phyloP scores from a whole-genome alignment of 2,797 vertebrate genomes.

The Agapornis canus region DNA sequence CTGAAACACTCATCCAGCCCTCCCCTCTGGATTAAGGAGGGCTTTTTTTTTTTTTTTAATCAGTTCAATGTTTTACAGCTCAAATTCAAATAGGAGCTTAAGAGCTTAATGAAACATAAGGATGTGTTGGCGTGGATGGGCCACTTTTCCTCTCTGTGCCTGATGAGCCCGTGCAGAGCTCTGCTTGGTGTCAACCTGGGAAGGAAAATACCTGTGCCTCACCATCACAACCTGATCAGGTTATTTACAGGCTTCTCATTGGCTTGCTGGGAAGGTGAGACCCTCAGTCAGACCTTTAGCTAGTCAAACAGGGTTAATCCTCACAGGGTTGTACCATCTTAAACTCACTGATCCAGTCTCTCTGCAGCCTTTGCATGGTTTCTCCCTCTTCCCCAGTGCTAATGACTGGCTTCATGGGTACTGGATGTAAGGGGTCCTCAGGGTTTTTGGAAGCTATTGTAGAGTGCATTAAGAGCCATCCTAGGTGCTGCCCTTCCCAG shows the following conservation, averaged over 20 bases:
- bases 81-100: constrained; percentile 52
- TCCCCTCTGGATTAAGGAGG: neutral
- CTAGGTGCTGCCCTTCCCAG: neutral
- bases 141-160: neutral
- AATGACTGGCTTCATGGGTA: rapidly evolving
- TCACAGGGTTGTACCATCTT: neutral
- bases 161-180: neutral
- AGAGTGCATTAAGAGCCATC: rapidly evolving
- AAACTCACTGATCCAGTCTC: rapidly evolving
- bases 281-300: rapidly evolving
- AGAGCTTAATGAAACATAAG: constrained; percentile 32
- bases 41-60: neutral
- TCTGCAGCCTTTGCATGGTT: neutral
- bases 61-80: constrained; percentile 52
- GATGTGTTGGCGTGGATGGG: neutral
- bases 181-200: neutral
- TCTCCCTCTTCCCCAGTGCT: neutral
- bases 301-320: neutral
- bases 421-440: rapidly evolving
- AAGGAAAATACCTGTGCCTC: neutral
- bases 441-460: neutral
- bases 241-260: neutral
- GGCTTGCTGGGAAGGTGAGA: neutral
- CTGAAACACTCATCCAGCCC: neutral
- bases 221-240: neutral